These are phyloP conservation scores for Nemotelus pantherinus DNA, from an alignment of 2,888 invertebrate species.

Conservation along the genomic window DNA sequence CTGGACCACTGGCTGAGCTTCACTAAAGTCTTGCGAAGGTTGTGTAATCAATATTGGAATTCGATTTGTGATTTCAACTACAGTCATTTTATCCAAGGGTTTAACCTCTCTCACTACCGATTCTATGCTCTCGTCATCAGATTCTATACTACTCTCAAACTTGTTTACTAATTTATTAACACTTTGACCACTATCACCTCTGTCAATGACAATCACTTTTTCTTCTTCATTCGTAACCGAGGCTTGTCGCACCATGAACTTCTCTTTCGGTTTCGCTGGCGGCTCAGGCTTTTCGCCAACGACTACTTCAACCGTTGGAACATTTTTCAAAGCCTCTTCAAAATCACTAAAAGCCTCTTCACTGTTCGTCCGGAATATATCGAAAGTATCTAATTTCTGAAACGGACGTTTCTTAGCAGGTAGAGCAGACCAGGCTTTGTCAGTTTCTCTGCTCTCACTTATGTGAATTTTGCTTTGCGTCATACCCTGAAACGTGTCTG, in stretches of 20 bases:
- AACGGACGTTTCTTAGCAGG: not conserved
- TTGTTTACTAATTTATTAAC: constrained; percentile 13
- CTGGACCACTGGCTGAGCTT: not conserved
- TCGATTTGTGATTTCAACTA: too few species aligned
- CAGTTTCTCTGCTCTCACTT: constrained; percentile 53
- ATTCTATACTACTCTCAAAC: not conserved
- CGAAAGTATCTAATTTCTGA: constrained; percentile 57
- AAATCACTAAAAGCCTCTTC: constrained; percentile 60
- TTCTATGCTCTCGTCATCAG: too few species aligned
- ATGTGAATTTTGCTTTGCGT: constrained; percentile 48
- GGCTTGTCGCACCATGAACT: not conserved
- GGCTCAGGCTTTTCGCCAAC: too few species aligned
- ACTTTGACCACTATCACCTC: not conserved
- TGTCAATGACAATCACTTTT: not conserved
- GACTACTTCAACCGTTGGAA: constrained; percentile 55
- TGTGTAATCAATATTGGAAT: too few species aligned
- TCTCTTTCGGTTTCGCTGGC: not conserved
- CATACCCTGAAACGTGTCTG: constrained; percentile 51
- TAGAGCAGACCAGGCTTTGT: constrained; percentile 54
- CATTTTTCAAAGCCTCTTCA: constrained; percentile 60
- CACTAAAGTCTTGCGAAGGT: not conserved
- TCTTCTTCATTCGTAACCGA: not conserved
- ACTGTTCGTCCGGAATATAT: constrained; percentile 59
- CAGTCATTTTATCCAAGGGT: too few species aligned
- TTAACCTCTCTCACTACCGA: too few species aligned